These are phyloP conservation scores for Gorilla gorilla DNA, from an alignment of 2,113 vertebrate genomes.

Conservation along the genomic window DNA sequence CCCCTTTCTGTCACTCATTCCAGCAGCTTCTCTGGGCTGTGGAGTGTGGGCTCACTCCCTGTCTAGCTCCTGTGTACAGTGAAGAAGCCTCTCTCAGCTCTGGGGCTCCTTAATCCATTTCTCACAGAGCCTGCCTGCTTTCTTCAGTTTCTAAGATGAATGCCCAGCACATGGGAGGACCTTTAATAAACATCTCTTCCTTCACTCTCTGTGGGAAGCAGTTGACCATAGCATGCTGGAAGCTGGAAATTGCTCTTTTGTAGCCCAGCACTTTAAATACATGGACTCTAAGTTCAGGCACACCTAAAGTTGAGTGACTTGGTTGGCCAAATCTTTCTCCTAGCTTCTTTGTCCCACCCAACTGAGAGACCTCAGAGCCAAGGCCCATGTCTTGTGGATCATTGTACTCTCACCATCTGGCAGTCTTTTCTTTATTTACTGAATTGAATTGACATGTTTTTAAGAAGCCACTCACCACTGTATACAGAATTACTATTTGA, in stretches of 20 bases:
- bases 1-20: background rate
- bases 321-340: background rate
- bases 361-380: background rate
- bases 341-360: background rate
- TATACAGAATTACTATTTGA: background rate
- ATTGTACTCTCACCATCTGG: background rate
- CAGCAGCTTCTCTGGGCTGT: background rate
- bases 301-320: background rate
- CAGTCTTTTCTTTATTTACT: background rate
- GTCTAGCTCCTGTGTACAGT: background rate
- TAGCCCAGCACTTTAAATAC: background rate
- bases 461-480: background rate
- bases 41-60: background rate
- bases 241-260: background rate
- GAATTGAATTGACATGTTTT: background rate
- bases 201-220: background rate
- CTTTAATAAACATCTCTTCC: background rate
- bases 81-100: background rate
- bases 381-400: background rate
- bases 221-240: background rate
- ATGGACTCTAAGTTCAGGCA: background rate
- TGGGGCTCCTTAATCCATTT: background rate
- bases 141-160: background rate
- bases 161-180: background rate
- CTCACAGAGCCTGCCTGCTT: background rate